phyloP scores from a whole-genome alignment of 53 echinoderm and acorn worm species.

The Paelopatides confundens region DNA sequence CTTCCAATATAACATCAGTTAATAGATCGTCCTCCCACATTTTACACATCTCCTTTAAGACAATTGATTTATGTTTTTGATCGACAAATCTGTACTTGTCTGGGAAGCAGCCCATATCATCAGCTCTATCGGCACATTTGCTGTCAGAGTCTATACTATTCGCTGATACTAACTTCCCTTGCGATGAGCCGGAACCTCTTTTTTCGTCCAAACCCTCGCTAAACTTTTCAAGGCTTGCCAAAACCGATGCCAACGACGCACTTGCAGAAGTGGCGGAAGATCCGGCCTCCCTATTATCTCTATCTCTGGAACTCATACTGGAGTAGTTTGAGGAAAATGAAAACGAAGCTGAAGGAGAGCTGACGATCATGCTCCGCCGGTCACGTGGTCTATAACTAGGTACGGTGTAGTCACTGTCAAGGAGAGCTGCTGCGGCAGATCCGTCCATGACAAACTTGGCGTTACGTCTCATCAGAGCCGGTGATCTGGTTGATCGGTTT shows the following conservation, averaged over 20 bases:
- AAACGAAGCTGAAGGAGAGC: slow-evolving; percentile 31
- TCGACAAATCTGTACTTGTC: slow-evolving; percentile 91
- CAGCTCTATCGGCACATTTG: background rate
- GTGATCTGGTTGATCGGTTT: slow-evolving; percentile 1
- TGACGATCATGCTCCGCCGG: slow-evolving; percentile 41
- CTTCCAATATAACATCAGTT: slow-evolving; percentile 80
- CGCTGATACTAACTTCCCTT: background rate
- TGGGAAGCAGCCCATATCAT: slow-evolving; percentile 83
- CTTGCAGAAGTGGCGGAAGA: slow-evolving; percentile 24
- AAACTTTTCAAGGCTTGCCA: slow-evolving; percentile 63
- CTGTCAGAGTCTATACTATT: slow-evolving; percentile 12
- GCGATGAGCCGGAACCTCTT: background rate
- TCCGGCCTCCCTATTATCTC: background rate
- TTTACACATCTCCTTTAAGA: slow-evolving; percentile 74
- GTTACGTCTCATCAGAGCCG: slow-evolving; percentile 49
- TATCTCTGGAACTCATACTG: background rate
- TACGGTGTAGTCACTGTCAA: slow-evolving; percentile 44
- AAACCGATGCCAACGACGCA: slow-evolving; percentile 59
- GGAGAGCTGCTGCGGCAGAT: slow-evolving; percentile 29
- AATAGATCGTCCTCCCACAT: slow-evolving; percentile 78
- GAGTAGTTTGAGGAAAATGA: slow-evolving; percentile 43
- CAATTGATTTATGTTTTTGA: slow-evolving; percentile 72
- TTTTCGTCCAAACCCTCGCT: slow-evolving; percentile 44
- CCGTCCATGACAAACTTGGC: slow-evolving; percentile 37
- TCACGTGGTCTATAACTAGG: slow-evolving; percentile 51